Evolutionary conservation across 2,113 vertebrate species (phyloP), one percentile per base, ranked within the genome.

Genomic region (Cyanoliseus patagonus): DNA sequence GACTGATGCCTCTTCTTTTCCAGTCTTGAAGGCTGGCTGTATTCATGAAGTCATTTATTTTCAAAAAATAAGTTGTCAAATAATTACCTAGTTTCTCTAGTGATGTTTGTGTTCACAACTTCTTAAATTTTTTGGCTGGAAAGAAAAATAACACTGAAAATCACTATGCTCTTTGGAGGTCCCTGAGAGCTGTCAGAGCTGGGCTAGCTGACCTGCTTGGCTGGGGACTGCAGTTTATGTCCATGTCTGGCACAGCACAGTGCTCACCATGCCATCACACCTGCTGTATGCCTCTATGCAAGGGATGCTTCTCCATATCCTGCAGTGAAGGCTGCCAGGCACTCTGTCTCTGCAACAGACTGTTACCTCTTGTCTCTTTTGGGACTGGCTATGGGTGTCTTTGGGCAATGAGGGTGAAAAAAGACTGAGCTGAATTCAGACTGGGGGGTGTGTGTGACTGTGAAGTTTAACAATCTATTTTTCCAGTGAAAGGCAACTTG

Each of bases 221-320:
- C 72, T 57, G 70, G 53, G 55, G 24, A 76, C 31, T 31, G 14
- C 15, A n/a, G 15, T 25, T 23, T 5, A 11, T 1, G 37, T 51
- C 51, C n/a, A 4, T 69, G 47, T 10, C 41, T 0, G 3, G 57
- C 57, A 18, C 31, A 53, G 22, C 47, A 61, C 25, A 6, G 17
- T 20, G 28, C 75, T 73, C 11, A 31, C 57, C 10, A 10, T 3
- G 1, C 13, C 22, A 18, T 5, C 3, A 23, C 0, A 1, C 15
- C 22, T 49, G 14, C 31, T 64, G 31, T 27, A 27, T 47, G 46
- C 47, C 20, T 25, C 41, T 35, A 25, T 5, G 15, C 16, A 41
- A 41, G 10, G 66, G 55, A 4, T 61, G 17, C 31, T 35, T 25
- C 24, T 61, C 52, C 12, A 3, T n/a, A 59, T 35, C 57, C 33